Evolutionary conservation across 2,888 invertebrate genomes (phyloP).

Genomic region (Thereva unica): DNA sequence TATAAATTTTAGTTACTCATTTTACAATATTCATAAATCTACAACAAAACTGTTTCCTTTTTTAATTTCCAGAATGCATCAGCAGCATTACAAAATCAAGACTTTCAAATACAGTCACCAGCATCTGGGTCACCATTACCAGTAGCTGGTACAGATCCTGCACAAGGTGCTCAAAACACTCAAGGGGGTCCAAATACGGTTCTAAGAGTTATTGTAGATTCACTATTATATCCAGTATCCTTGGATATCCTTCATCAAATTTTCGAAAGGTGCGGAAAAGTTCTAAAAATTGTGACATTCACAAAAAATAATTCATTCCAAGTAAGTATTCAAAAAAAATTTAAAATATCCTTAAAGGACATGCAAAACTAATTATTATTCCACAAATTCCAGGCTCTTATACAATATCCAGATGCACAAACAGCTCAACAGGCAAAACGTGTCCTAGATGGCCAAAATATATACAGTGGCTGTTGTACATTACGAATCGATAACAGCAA

Average conservation of each 20-base stretch:
- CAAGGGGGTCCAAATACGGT: constrained; percentile 92
- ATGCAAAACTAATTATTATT: constrained; percentile 57
- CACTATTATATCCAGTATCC: constrained; percentile 97
- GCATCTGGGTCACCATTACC: constrained; percentile 68
- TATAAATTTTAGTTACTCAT: neutral
- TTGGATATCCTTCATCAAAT: constrained; percentile 97
- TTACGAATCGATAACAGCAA: constrained; percentile 99
- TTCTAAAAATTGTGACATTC: constrained; percentile 99
- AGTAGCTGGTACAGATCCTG: constrained; percentile 60
- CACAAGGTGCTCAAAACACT: constrained; percentile 61
- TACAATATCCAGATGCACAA: constrained; percentile 96
- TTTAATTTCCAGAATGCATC: constrained; percentile 74
- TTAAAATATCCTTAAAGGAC: constrained; percentile 9
- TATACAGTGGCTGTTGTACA: constrained; percentile 99
- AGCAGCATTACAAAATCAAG: constrained; percentile 84
- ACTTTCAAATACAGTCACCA: constrained; percentile 65
- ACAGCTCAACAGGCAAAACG: constrained; percentile 97
- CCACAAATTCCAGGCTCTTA: constrained; percentile 98
- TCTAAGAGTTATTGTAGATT: constrained; percentile 96
- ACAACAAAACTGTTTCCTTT: constrained; percentile 33
- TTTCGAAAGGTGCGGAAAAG: constrained; percentile 98
- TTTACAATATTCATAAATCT: neutral
- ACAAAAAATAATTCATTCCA: constrained; percentile 92
- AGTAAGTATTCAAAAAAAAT: constrained; percentile 48
- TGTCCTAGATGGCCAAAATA: constrained; percentile 97